A percentile compares a stretch with the other conserved stretches of the same genome.
phyloP scores from a whole-genome alignment of 2,888 invertebrate genomes.

The Chelonus formosanus region DNA sequence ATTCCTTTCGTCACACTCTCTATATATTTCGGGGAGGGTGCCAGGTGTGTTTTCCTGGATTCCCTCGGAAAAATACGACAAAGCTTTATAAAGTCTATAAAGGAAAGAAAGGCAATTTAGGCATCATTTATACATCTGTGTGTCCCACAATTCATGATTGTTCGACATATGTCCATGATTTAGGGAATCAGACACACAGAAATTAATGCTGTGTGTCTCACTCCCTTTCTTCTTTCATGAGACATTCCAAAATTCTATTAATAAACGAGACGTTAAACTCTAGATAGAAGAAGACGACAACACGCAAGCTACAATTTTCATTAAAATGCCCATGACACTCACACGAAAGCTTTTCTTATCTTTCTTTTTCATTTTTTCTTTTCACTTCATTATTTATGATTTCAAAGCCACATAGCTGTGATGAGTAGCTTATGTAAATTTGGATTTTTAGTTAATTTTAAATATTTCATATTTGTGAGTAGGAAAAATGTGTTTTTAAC shows the following conservation, averaged over 20 bases:
- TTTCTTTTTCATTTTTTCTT: constrained; percentile 8
- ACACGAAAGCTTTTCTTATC: background rate
- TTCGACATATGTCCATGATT: constrained; percentile 18
- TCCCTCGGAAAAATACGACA: too few species aligned
- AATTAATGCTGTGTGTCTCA: background rate
- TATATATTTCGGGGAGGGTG: too few species aligned
- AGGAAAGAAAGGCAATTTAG: too few species aligned
- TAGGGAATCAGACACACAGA: constrained; percentile 6
- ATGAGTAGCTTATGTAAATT: too few species aligned
- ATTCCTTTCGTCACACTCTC: too few species aligned
- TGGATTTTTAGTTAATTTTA: too few species aligned
- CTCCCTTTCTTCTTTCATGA: constrained; percentile 1
- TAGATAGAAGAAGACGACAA: background rate
- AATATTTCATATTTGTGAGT: too few species aligned
- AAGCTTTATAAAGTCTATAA: too few species aligned
- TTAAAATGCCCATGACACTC: constrained; percentile 4
- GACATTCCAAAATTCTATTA: constrained; percentile 26
- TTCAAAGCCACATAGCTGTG: too few species aligned
- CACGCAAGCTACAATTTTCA: constrained; percentile 26
- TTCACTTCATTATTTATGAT: too few species aligned
- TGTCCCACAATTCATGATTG: constrained; percentile 16
- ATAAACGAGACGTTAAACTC: constrained; percentile 28
- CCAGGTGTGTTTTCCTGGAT: too few species aligned
- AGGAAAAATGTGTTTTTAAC: too few species aligned
- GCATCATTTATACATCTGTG: constrained; percentile 16